These are phyloP conservation scores for Athripsodes cinereus DNA, from an alignment of 2,888 invertebrate species.

Conservation along the genomic window DNA sequence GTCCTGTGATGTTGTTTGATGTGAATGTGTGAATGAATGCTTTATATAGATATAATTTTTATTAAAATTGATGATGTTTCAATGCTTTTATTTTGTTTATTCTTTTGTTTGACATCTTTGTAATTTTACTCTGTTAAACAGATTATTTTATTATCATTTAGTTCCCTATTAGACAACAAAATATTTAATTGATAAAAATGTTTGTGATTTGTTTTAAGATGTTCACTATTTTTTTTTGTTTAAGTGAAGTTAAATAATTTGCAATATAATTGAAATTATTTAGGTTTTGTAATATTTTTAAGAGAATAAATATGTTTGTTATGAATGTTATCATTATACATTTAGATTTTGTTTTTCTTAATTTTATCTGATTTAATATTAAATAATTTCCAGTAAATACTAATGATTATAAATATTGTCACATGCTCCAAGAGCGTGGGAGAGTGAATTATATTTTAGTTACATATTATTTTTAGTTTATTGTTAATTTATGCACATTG, in stretches of 20 bases:
- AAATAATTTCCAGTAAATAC: neutral
- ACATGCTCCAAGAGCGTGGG: slow-evolving; percentile 18
- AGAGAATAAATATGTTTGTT: neutral
- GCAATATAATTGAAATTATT: slow-evolving; percentile 28
- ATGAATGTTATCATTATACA: slow-evolving; percentile 17
- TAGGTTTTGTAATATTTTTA: slow-evolving; percentile 18
- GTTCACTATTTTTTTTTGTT: slow-evolving; percentile 22
- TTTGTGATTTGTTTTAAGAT: slow-evolving; percentile 42
- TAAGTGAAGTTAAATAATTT: slow-evolving; percentile 25
- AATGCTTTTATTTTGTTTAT: slow-evolving; percentile 19
- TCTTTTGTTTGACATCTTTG: slow-evolving; percentile 18
- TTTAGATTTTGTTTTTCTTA: slow-evolving; percentile 24
- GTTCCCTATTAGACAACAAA: slow-evolving; percentile 32
- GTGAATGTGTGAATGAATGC: slow-evolving; percentile 17
- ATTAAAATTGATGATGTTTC: slow-evolving; percentile 7
- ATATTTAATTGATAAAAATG: slow-evolving; percentile 1
- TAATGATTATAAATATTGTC: neutral
- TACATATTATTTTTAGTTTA: slow-evolving; percentile 22
- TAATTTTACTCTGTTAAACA: slow-evolving; percentile 23
- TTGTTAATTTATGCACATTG: slow-evolving; percentile 19
- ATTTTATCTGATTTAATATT: slow-evolving; percentile 16
- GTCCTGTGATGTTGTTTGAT: slow-evolving; percentile 11
- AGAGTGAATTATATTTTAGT: slow-evolving; percentile 13
- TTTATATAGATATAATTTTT: slow-evolving; percentile 14
- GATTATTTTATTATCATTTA: slow-evolving; percentile 31